Evolutionary conservation across 2,888 invertebrate species (phyloP).

Genomic region (Rhagium mordax): DNA sequence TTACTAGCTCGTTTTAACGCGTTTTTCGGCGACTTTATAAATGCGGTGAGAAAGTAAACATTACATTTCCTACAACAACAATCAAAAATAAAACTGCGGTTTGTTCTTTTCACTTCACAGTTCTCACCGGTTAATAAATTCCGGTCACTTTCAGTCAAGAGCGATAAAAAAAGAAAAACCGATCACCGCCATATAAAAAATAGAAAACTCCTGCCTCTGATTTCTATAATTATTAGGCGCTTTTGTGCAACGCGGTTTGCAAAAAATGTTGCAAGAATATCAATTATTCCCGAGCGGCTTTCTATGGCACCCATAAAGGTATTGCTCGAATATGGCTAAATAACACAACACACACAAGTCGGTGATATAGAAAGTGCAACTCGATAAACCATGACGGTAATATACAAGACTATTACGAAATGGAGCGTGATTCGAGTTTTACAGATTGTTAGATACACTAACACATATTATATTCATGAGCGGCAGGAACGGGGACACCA

Average conservation of each 20-base stretch:
- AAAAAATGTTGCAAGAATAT: constrained; percentile 21
- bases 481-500: background rate
- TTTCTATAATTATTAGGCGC: constrained; percentile 9
- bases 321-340: constrained; percentile 23
- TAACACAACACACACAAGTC: constrained; percentile 6
- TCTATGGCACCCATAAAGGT: constrained; percentile 18
- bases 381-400: constrained; percentile 25
- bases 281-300: constrained; percentile 18
- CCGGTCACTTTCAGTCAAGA: background rate
- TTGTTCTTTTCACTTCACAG: background rate
- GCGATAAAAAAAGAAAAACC: background rate
- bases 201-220: background rate
- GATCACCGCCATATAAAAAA: background rate
- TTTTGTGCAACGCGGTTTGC: constrained; percentile 10
- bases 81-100: background rate
- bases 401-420: constrained; percentile 25
- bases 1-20: background rate
- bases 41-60: background rate
- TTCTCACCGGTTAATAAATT: background rate
- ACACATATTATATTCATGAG: background rate
- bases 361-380: constrained; percentile 18
- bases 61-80: background rate
- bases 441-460: constrained; percentile 10
- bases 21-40: background rate
- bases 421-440: constrained; percentile 28